Evolutionary conservation across 2,797 vertebrate species (phyloP).

Genomic region (Calcarius lapponicus): DNA sequence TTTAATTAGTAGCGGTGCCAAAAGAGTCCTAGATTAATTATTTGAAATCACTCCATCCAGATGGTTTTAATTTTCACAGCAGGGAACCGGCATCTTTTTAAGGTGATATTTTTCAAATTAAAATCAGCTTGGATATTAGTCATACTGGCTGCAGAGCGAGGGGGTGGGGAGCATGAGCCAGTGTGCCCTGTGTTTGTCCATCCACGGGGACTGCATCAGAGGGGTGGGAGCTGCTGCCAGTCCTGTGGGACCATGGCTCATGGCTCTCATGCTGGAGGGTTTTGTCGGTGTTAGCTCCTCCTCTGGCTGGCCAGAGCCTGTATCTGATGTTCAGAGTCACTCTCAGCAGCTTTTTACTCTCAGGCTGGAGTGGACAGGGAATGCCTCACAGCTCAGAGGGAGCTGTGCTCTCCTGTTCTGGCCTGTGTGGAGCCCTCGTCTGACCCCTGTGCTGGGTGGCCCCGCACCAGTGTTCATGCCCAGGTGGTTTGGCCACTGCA

Average conservation of each 20-base stretch:
- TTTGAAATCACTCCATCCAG: conserved; percentile 78
- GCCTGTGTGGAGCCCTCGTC: neutral
- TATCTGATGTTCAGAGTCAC: neutral
- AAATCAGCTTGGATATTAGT: conserved; percentile 78
- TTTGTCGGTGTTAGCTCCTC: neutral
- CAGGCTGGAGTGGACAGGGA: neutral
- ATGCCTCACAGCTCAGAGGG: neutral
- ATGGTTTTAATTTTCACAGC: conserved; percentile 83
- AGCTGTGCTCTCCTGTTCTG: neutral
- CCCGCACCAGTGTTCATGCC: rapidly evolving
- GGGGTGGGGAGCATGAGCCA: conserved; percentile 5
- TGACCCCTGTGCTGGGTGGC: neutral
- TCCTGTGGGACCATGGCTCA: rapidly evolving
- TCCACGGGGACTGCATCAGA: neutral
- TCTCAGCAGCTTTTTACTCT: neutral
- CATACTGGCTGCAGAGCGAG: conserved; percentile 67
- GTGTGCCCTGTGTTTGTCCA: neutral
- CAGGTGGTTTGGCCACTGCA: neutral
- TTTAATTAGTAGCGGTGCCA: conserved; percentile 82
- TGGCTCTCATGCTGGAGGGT: rapidly evolving
- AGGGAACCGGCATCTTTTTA: conserved; percentile 77
- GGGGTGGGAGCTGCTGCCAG: conserved; percentile 18
- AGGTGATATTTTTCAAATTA: conserved; percentile 81
- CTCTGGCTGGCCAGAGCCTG: neutral
- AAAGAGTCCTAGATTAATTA: conserved; percentile 81